phyloP scores from a whole-genome alignment of 1,140 invertebrate genomes.

The Marisa cornuarietis region DNA sequence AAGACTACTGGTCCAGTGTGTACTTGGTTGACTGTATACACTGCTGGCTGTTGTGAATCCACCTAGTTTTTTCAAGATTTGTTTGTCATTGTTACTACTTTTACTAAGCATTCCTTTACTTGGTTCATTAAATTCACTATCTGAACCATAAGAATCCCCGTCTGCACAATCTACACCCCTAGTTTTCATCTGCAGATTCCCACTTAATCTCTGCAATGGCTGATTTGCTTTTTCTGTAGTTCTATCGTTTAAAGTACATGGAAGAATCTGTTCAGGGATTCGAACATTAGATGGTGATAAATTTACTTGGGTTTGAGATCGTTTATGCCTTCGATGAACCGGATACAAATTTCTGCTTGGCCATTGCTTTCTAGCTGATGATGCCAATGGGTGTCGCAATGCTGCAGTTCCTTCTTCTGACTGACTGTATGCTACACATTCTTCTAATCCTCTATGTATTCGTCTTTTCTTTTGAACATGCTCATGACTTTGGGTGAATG shows the following conservation, averaged over 20 bases:
- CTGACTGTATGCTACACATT: slow-evolving; percentile 6
- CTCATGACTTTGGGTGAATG: not conserved
- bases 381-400: not conserved
- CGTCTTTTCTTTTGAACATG: not conserved
- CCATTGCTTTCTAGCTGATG: not conserved
- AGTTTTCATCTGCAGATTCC: not conserved
- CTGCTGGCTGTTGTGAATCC: slow-evolving; percentile 1
- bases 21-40: not conserved
- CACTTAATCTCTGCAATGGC: not conserved
- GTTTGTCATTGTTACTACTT: not conserved
- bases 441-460: not conserved
- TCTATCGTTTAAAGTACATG: too few species aligned
- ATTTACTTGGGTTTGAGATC: not conserved
- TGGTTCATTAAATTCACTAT: not conserved
- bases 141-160: too few species aligned
- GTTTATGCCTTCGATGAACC: not conserved
- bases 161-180: not conserved
- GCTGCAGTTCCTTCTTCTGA: not conserved
- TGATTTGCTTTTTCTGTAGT: too few species aligned
- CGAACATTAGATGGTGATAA: not conserved
- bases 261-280: too few species aligned
- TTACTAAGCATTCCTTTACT: not conserved
- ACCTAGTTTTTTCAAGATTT: not conserved
- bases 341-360: not conserved
- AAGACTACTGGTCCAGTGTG: too few species aligned